Evolutionary conservation across 2,113 vertebrate species (phyloP), one percentile per base, ranked within the genome.

Genomic region (Girardinichthys multiradiatus): DNA sequence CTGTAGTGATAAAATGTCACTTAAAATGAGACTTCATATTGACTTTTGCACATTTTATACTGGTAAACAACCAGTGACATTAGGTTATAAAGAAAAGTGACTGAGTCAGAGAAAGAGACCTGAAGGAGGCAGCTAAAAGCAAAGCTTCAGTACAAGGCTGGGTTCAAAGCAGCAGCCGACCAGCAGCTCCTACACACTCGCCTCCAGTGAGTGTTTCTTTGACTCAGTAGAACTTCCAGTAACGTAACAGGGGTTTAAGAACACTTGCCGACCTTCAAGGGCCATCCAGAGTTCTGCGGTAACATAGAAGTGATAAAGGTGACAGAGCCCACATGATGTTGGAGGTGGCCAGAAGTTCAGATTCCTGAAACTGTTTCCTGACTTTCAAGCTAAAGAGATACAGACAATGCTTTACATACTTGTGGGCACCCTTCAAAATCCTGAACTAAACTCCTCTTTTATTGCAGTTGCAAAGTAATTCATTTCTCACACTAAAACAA

Each of bases 101-200:
- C n/a, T 4, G 54, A 72, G 64, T 37, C 45, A 70, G 29, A 64
- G 29, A 64, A 61, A 70, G 24, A 73, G 35, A 70, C 73, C 68
- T 33, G 74, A 78, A 60, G 69, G 74, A 76, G 45, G 71, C 73
- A 68, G 70, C 75, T 66, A 28, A 74, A 74, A 75, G 65, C 69
- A 59, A 59, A 74, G 65, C 70, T 61, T 64, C 66, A 80, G 35
- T 71, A 66, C 70, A 63, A 74, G 17, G 35, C 64, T 51, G 70
- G 12, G 71, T 82, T 84, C 77, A 82, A 76, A 82, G 76, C 62
- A n/a, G 74, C 58, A 70, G 64, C 61, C 17, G 15, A 71, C 72
- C 72, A 77, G 37, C 51, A 11, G 58, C 69, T 76, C 74, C 68
- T 74, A 80, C 75, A 83, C 69, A 65, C 72, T 85, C 65, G 64